Percentiles rank a stretch among this genome's conserved stretches.
phyloP scores from a whole-genome alignment of 2,888 invertebrate genomes.

The Tenodera sinensis region DNA sequence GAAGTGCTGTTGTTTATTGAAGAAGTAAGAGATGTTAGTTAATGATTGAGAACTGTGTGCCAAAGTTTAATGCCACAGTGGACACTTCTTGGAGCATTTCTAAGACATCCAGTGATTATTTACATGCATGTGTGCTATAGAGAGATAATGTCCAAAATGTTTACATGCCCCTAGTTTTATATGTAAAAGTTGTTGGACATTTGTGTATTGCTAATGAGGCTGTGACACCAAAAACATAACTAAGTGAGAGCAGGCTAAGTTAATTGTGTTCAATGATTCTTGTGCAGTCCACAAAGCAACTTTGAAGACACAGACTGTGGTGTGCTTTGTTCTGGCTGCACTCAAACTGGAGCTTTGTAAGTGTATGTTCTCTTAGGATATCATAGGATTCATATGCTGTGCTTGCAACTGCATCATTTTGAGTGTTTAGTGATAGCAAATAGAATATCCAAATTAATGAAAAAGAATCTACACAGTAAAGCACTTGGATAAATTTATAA shows the following conservation, averaged over 20 bases:
- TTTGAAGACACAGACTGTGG: background rate
- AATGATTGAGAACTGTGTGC: background rate
- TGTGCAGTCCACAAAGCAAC: background rate
- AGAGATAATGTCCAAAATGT: background rate
- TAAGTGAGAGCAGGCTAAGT: background rate
- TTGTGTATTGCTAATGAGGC: constrained; percentile 8
- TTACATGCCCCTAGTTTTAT: constrained; percentile 2
- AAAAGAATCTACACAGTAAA: too few species aligned
- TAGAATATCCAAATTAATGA: too few species aligned
- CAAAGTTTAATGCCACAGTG: background rate
- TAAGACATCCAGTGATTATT: background rate
- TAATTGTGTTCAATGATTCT: constrained; percentile 9
- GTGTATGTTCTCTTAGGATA: background rate
- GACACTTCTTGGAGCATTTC: background rate
- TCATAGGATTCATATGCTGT: background rate
- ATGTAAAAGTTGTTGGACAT: background rate
- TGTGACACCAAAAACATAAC: constrained; percentile 9
- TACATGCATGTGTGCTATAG: background rate
- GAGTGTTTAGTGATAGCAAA: background rate
- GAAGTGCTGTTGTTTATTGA: background rate
- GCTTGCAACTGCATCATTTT: background rate
- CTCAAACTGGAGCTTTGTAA: background rate
- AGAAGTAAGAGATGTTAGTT: background rate
- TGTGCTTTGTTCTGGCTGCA: background rate
- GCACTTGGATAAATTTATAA: too few species aligned